These are phyloP conservation scores for Menura novaehollandiae DNA, from an alignment of 2,113 vertebrate genomes.

Conservation along the genomic window DNA sequence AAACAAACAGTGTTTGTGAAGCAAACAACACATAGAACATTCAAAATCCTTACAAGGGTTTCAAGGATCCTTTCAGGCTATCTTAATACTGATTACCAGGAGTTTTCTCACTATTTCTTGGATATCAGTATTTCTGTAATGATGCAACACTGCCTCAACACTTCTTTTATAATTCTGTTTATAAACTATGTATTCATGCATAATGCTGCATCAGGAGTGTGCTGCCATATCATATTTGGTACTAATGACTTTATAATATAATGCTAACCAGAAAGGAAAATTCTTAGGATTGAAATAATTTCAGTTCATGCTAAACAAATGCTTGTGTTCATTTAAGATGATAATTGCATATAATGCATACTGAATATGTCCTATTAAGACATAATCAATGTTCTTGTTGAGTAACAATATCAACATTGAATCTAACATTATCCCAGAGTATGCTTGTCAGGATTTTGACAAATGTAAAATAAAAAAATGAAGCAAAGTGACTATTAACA, in stretches of 20 bases:
- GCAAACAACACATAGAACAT: accelerated
- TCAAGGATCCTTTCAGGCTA: neutral
- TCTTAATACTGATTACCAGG: neutral
- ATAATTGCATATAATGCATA: neutral
- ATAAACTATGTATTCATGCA: neutral
- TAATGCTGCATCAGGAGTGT: neutral
- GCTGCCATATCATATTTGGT: neutral
- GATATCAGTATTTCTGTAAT: neutral
- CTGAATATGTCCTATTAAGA: conserved; percentile 11
- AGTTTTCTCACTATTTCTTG: neutral
- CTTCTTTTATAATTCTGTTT: neutral
- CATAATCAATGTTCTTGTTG: conserved; percentile 49
- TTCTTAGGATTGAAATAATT: neutral
- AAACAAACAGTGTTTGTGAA: neutral
- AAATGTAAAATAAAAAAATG: neutral
- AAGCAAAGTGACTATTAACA: conserved; percentile 12
- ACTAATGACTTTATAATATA: neutral
- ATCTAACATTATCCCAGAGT: neutral
- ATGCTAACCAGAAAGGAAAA: neutral
- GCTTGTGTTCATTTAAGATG: conserved; percentile 8
- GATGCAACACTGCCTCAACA: neutral
- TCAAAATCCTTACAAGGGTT: neutral
- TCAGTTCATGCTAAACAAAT: conserved; percentile 3
- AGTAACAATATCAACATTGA: conserved; percentile 31
- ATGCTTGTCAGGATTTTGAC: conserved; percentile 21